Evolutionary conservation across 2,888 invertebrate species (phyloP), one percentile per base, ranked within the genome.

Genomic region (Leucoma salicis): DNA sequence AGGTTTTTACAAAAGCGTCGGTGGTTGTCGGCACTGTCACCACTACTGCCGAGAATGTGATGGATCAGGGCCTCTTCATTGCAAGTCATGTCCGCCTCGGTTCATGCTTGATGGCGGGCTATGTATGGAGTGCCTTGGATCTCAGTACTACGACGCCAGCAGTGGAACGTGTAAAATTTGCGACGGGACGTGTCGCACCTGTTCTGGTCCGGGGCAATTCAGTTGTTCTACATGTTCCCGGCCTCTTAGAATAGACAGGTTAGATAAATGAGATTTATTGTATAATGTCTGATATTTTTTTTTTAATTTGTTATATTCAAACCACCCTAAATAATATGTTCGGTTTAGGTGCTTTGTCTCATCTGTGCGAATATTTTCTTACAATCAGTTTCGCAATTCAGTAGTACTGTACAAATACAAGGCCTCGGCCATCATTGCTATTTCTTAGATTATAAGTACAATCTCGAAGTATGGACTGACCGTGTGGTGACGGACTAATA

Each of bases 1-100:
- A 88, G 88, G 96, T 28, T 96, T 95, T 82, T 97, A 95, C 83
- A 94, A 95, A 80, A 94, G 94, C 3, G 91, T 92, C 52, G 95
- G 92, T 63, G 95, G 95, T 6, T 97, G 97, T 71, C 94, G 95
- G 54, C 95, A 95, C 78, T 97, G 97, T 82, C 96, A 96, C 86
- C 95, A 95, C 78, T 95, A 95, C 70, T 97, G 97, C 79, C 93
- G 93, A 54, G 95, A 95, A 61, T 97, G 97, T 77, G 93, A 94
- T 74, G 97, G 93, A 50, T 94, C 94, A 37, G 95, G 95, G 0
- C 95, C 95, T 0, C 82, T 94, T 35, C 92, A 93, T 63, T 95
- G 95, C 76, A 93, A 92, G 29, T 93, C 94, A 0, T 95, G 95
- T 55, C 94, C 94, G 0, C 84, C 92, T 0, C 93, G 92, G 34